These are phyloP conservation scores for Taenaris catops DNA, from an alignment of 2,888 invertebrate species.

Conservation along the genomic window DNA sequence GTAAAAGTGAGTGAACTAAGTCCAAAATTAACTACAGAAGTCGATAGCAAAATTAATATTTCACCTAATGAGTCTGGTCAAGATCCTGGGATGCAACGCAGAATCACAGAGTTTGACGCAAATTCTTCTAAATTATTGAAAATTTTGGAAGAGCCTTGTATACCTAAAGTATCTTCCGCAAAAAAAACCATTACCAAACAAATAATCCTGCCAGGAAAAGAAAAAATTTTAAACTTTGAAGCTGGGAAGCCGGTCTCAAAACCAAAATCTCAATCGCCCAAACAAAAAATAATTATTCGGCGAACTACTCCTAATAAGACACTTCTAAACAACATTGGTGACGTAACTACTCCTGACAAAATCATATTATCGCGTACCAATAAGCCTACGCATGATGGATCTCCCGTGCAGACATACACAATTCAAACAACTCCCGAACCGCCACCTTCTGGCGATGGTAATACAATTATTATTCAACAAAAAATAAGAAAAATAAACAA, in stretches of 20 bases:
- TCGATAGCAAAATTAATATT: constrained; percentile 43
- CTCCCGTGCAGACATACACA: constrained; percentile 64
- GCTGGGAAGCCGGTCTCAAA: constrained; percentile 55
- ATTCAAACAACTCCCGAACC: constrained; percentile 56
- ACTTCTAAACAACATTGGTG: constrained; percentile 50
- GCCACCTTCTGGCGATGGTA: constrained; percentile 41
- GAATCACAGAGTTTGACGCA: constrained; percentile 48
- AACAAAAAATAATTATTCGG: constrained; percentile 70
- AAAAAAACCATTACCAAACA: constrained; percentile 49
- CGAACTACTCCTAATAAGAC: constrained; percentile 53
- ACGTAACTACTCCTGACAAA: constrained; percentile 56
- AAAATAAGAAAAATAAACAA: constrained; percentile 58
- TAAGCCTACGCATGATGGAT: constrained; percentile 47
- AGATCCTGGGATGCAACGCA: constrained; percentile 34
- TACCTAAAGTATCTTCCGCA: constrained; percentile 38
- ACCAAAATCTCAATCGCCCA: constrained; percentile 47
- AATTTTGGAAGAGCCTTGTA: constrained; percentile 73
- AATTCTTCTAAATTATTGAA: constrained; percentile 77
- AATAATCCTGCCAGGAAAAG: constrained; percentile 51
- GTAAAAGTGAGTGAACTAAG: constrained; percentile 4
- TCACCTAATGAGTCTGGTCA: constrained; percentile 40
- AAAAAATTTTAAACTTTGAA: constrained; percentile 70
- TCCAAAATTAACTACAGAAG: constrained; percentile 7
- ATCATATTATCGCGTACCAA: constrained; percentile 58
- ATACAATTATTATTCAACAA: constrained; percentile 60